Conservation (phyloP, 2,113 vertebrate species). For the Brachionichthys hirsutus region DNA sequence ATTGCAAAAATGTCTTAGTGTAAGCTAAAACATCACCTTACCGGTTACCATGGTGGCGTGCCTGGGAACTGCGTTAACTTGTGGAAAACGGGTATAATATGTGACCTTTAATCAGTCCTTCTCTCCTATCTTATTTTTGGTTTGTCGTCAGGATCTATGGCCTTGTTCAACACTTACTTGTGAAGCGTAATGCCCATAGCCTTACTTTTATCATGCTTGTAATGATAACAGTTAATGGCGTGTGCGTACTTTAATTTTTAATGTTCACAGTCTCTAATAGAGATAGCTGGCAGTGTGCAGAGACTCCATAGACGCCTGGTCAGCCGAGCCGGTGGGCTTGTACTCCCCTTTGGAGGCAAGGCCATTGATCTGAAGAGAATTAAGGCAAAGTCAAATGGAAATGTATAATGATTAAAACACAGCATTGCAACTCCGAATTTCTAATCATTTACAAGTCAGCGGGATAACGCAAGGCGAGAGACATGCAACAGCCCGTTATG, state of each 20-base stretch:
- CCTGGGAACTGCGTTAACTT: no score
- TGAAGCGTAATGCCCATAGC: no score
- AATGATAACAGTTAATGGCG: no score
- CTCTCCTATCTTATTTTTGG: no score
- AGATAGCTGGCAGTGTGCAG: constrained; percentile 89
- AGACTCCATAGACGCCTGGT: constrained; percentile 83
- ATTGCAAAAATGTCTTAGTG: no score
- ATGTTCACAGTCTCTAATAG: constrained; percentile 77
- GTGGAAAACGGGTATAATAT: no score
- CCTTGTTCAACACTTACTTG: no score
- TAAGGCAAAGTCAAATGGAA: constrained; percentile 56
- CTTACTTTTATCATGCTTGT: no score
- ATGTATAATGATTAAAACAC: constrained; percentile 62
- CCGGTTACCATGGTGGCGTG: no score
- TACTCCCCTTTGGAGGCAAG: constrained; percentile 92
- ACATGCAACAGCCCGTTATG: not conserved
- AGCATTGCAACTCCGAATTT: constrained; percentile 15
- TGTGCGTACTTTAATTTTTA: constrained; percentile 2
- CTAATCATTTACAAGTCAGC: constrained; percentile 56
- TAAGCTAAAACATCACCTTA: no score
- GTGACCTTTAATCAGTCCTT: no score
- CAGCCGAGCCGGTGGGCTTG: constrained; percentile 77
- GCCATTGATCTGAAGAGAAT: constrained; percentile 84
- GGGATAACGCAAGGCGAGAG: constrained; percentile 22
- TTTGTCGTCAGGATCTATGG: no score